Percentiles rank a stretch among this genome's conserved stretches.
Conservation (phyloP, 2,888 invertebrate genomes). For the Arge pagana region DNA sequence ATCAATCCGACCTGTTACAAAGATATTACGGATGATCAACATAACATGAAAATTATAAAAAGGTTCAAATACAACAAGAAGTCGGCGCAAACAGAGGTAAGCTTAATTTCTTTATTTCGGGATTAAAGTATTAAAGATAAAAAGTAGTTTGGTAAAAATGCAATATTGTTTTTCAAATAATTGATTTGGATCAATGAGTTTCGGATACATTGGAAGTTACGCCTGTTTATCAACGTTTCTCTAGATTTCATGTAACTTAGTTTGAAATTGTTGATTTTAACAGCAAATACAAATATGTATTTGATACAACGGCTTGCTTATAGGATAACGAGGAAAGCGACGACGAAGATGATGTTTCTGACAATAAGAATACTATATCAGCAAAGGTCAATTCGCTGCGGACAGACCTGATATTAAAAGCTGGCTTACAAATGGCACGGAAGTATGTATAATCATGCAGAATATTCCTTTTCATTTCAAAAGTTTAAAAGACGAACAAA, state of each 20-base stretch:
- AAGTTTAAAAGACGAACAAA: slow-evolving; percentile 4
- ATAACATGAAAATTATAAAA: slow-evolving; percentile 12
- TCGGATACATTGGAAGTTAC: no score
- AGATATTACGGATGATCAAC: background rate
- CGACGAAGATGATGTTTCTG: slow-evolving; percentile 60
- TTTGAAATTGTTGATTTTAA: no score
- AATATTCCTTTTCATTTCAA: no score
- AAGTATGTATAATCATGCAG: no score
- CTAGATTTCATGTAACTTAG: no score
- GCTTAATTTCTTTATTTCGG: background rate
- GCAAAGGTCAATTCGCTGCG: slow-evolving; percentile 70
- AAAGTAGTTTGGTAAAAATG: no score
- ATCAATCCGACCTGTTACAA: no score
- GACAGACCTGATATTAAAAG: slow-evolving; percentile 72
- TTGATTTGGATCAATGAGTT: no score
- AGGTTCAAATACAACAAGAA: slow-evolving; percentile 16
- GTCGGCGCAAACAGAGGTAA: background rate
- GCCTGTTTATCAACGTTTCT: no score
- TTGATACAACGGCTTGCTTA: background rate
- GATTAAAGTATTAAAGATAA: no score
- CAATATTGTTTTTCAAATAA: no score
- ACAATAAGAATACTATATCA: slow-evolving; percentile 69
- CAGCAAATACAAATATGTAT: no score
- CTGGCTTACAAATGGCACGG: slow-evolving; percentile 71
- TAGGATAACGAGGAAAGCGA: slow-evolving; percentile 45